Percentiles rank a stretch among this genome's conserved stretches.
Evolutionary conservation across 2,113 vertebrate genomes (phyloP).

Genomic region (Penelope pileata): DNA sequence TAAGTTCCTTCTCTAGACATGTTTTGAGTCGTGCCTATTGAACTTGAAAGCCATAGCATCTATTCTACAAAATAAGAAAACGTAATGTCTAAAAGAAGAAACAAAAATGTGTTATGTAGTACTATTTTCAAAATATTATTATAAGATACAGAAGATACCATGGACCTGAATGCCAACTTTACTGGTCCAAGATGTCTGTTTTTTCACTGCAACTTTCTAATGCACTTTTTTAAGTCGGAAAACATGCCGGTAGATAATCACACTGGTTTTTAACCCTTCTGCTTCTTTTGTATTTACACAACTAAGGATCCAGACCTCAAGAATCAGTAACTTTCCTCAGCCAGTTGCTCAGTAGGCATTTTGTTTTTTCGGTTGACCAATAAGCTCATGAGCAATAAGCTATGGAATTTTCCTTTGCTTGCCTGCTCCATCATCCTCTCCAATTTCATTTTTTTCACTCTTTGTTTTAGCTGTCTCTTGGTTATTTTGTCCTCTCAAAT

Average conservation of each 20-base stretch:
- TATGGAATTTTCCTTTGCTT: background rate
- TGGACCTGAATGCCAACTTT: background rate
- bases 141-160: background rate
- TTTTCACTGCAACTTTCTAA: background rate
- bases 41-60: background rate
- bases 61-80: background rate
- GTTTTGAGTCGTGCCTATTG: background rate
- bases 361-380: background rate
- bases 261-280: background rate
- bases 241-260: background rate
- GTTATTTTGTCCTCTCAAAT: background rate
- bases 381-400: too few relatives aligned
- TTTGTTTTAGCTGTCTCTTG: background rate
- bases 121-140: background rate
- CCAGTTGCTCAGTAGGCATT: background rate
- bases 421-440: background rate
- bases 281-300: background rate
- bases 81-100: background rate
- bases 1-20: background rate
- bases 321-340: background rate
- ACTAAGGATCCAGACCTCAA: background rate
- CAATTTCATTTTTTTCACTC: background rate
- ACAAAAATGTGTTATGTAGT: background rate
- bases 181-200: background rate
- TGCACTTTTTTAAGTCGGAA: background rate